Conservation (phyloP, 1,140 invertebrate genomes). For the Doryteuthis pealeii region DNA sequence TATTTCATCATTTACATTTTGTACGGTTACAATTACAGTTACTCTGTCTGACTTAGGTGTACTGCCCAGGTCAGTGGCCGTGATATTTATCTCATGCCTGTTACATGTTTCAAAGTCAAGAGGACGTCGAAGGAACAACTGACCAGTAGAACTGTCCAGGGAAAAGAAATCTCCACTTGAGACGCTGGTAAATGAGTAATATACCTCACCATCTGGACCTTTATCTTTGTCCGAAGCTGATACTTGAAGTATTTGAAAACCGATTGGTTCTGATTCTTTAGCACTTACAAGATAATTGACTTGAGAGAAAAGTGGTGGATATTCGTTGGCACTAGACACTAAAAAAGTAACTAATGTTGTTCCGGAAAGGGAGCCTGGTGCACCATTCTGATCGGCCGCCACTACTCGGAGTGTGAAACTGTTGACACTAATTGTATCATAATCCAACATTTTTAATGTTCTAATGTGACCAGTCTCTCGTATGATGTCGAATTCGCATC, state of each 20-base stretch:
- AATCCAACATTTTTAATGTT: background rate
- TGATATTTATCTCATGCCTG: conserved; percentile 26
- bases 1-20: conserved; percentile 38
- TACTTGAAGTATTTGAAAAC: conserved; percentile 22
- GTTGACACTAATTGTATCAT: background rate
- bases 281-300: conserved; percentile 19
- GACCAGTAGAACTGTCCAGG: background rate
- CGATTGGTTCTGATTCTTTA: conserved; percentile 25
- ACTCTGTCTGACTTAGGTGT: conserved; percentile 24
- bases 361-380: background rate
- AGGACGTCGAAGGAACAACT: background rate
- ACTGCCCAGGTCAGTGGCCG: conserved; percentile 30
- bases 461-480: background rate
- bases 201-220: conserved; percentile 32
- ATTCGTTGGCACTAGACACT: conserved; percentile 83
- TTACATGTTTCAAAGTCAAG: conserved; percentile 25
- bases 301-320: conserved; percentile 75
- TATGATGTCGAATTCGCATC: background rate
- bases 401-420: background rate
- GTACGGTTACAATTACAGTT: conserved; percentile 29
- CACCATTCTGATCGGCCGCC: background rate
- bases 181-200: conserved; percentile 24
- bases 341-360: conserved; percentile 26
- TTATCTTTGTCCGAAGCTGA: conserved; percentile 35
- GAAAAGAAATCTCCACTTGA: background rate